Conservation (phyloP, 2,113 vertebrate species). For the Rallus limicola region DNA sequence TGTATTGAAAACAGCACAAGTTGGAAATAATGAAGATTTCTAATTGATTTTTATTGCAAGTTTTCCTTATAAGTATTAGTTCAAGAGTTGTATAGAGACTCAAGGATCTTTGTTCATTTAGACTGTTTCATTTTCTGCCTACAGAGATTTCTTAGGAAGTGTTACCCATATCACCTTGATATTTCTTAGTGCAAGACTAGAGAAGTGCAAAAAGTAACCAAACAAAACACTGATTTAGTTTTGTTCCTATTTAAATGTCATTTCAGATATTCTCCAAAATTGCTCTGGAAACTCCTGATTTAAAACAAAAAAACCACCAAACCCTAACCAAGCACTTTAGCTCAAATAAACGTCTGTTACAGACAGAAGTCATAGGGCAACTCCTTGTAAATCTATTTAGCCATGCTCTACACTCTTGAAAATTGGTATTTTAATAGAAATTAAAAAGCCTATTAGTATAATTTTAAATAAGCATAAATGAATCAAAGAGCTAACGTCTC, state of each 20-base stretch:
- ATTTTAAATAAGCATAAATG: background rate
- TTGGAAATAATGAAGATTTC: background rate
- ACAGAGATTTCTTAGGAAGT: background rate
- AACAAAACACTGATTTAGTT: background rate
- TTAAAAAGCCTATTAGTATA: background rate
- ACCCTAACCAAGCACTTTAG: background rate
- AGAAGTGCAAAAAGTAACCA: background rate
- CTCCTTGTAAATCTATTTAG: background rate
- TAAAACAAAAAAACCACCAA: background rate
- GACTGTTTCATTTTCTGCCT: background rate
- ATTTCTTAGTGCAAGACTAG: background rate
- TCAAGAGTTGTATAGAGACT: background rate
- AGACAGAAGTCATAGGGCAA: background rate
- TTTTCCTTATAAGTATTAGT: background rate
- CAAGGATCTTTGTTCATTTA: background rate
- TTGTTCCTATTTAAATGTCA: background rate
- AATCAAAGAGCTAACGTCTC: rapidly evolving
- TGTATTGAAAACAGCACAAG: background rate
- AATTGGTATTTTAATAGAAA: background rate
- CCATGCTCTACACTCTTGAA: background rate
- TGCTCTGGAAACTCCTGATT: background rate
- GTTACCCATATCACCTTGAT: background rate
- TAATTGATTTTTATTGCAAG: background rate
- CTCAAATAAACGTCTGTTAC: background rate
- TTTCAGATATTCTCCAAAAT: background rate